Percentiles rank a stretch among this genome's conserved stretches.
phyloP scores from a whole-genome alignment of 2,113 vertebrate genomes.

The Erpornis zantholeuca region DNA sequence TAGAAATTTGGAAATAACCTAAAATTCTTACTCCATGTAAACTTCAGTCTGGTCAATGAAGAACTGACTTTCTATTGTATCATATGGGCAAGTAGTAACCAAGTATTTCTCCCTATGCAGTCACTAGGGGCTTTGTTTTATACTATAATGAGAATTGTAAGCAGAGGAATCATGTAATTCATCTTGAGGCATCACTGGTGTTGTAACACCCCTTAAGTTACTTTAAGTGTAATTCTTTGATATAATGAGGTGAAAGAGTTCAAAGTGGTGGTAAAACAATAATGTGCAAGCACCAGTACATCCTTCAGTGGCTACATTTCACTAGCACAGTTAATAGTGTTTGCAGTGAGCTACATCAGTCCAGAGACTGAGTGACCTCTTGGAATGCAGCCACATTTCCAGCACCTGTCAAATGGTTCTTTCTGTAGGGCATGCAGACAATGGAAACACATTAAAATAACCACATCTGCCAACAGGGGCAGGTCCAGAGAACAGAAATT shows the following conservation, averaged over 20 bases:
- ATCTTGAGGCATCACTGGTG: background rate
- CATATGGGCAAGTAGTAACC: background rate
- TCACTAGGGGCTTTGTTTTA: background rate
- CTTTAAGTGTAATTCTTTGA: background rate
- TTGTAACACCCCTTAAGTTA: background rate
- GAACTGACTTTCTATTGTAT: background rate
- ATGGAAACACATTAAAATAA: slow-evolving; percentile 7
- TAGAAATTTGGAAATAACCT: background rate
- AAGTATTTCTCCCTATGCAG: background rate
- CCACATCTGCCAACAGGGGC: background rate
- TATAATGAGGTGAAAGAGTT: background rate
- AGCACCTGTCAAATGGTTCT: slow-evolving; percentile 35
- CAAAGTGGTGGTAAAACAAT: background rate
- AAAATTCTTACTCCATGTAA: background rate
- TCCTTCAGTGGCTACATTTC: background rate
- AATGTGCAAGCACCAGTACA: background rate
- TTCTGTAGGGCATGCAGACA: background rate
- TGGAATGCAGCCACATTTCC: background rate
- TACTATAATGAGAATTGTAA: background rate
- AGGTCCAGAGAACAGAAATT: background rate
- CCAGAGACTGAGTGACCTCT: background rate
- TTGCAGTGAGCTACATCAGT: background rate
- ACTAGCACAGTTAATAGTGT: background rate
- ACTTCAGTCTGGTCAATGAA: background rate
- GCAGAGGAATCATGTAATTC: background rate